Base-by-base conservation (phyloP, 2,113 vertebrate genomes). In the Meriones unguiculatus region DNA sequence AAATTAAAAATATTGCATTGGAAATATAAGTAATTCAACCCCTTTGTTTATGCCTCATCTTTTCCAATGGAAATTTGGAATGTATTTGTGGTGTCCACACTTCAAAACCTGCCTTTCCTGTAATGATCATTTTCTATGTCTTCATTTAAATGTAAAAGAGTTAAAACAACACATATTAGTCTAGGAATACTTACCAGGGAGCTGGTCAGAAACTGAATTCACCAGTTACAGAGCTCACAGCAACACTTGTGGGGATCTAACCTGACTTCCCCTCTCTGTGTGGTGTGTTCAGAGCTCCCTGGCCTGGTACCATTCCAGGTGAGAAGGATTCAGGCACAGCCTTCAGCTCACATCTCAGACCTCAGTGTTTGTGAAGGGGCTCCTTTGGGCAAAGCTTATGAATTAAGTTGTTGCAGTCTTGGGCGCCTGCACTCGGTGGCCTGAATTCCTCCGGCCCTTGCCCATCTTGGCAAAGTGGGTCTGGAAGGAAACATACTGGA, bases 361-460 rank as follows among this genome's bases (percentile, higher is more conserved):
- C 41, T 96, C 77, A 80, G 38, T 54, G 30, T n/a, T 85, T 25
- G 81, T 97, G 92, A 98, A 98, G 96, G 89, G 80, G 89, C 89
- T 50, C 97, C 97, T 98, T 98, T 86, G 75, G 86, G 91, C 85
- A 93, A 96, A 78, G 35, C 32, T 92, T 57, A 84, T 65, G 70
- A n/a, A 78, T 98, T 94, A 97, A 95, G 73, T 95, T 95, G 87
- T 98, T 95, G 81, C 95, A 91, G 85, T 91, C 75, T 90, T 95
- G 69, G 62, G 78, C 70, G 32, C 85, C 97, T 94, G 89, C 86
- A 80, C 86, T 72, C 95, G 95, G 93, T 90, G 97, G 96, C 93
- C 86, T 94, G 94, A 94, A 98, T 97, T 97, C 92, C 87, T 96
- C 92, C 97, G 96, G 94, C 95, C 70, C 4, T 64, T 32, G 52